Percentiles rank a stretch among this genome's conserved stretches.
phyloP scores from a whole-genome alignment of 2,113 vertebrate genomes.

The Phasianus colchicus region DNA sequence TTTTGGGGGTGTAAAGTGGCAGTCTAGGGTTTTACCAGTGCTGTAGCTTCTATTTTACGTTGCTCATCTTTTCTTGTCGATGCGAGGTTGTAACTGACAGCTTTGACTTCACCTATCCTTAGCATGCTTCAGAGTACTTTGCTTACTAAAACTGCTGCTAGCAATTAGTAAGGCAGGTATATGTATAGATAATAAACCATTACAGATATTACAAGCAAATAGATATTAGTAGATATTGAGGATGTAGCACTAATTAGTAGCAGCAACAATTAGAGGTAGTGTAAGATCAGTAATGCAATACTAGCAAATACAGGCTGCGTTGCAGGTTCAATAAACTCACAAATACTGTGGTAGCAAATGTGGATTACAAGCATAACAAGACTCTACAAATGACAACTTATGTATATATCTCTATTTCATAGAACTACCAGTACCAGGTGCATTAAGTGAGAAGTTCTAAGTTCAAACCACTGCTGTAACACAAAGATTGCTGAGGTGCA shows the following conservation, averaged over 20 bases:
- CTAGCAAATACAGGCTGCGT: background rate
- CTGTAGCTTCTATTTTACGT: background rate
- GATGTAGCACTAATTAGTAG: background rate
- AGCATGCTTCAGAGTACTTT: background rate
- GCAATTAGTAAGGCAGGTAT: background rate
- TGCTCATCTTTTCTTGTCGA: rapidly evolving
- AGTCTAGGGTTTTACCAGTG: background rate
- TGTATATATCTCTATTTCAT: background rate
- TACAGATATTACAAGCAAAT: background rate
- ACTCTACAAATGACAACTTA: background rate
- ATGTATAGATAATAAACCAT: background rate
- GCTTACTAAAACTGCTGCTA: background rate
- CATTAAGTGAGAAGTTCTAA: background rate
- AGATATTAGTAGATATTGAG: background rate
- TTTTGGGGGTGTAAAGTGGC: background rate
- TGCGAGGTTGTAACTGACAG: background rate
- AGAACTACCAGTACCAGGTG: background rate
- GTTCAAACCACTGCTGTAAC: background rate
- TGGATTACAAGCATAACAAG: background rate
- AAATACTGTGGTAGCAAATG: background rate
- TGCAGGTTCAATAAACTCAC: background rate
- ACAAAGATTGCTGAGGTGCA: too few relatives aligned
- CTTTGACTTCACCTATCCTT: background rate
- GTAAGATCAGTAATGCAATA: background rate
- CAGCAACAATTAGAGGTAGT: background rate